Evolutionary conservation across 2,888 invertebrate species (phyloP).

Genomic region (Apeira syringaria): DNA sequence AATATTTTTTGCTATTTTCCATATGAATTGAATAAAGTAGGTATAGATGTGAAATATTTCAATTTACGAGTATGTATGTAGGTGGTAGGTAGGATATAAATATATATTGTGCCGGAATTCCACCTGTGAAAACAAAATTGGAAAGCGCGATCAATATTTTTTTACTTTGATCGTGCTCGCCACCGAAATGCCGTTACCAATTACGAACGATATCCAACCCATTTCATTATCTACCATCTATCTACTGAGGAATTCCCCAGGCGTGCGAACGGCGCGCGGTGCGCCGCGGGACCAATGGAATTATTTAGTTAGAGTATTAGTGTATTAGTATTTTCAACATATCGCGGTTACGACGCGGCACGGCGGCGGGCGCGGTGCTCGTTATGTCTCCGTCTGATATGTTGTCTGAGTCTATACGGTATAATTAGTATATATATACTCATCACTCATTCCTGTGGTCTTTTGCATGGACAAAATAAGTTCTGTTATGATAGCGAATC

Average conservation of each 20-base stretch:
- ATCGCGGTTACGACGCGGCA: no score
- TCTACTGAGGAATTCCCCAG: constrained; percentile 34
- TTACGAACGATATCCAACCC: constrained; percentile 35
- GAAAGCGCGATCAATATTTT: constrained; percentile 8
- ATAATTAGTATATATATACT: constrained; percentile 5
- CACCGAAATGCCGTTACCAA: constrained; percentile 24
- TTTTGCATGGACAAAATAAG: constrained; percentile 6
- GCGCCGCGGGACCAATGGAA: neutral
- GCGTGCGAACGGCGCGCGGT: constrained; percentile 18
- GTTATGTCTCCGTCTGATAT: constrained; percentile 3
- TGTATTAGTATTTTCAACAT: no score
- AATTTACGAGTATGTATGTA: no score
- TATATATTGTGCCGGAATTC: no score
- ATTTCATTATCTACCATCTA: constrained; percentile 43
- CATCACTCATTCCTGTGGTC: constrained; percentile 3
- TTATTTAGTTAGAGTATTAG: neutral
- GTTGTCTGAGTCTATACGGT: constrained; percentile 7
- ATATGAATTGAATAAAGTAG: no score
- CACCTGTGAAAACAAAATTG: neutral
- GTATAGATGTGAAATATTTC: no score
- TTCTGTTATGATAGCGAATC: neutral
- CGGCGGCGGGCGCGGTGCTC: no score
- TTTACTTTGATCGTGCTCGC: constrained; percentile 3
- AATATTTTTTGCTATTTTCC: no score
- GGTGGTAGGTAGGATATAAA: no score